phyloP scores from a whole-genome alignment of 1,140 invertebrate species.

The Coptotermes formosanus region DNA sequence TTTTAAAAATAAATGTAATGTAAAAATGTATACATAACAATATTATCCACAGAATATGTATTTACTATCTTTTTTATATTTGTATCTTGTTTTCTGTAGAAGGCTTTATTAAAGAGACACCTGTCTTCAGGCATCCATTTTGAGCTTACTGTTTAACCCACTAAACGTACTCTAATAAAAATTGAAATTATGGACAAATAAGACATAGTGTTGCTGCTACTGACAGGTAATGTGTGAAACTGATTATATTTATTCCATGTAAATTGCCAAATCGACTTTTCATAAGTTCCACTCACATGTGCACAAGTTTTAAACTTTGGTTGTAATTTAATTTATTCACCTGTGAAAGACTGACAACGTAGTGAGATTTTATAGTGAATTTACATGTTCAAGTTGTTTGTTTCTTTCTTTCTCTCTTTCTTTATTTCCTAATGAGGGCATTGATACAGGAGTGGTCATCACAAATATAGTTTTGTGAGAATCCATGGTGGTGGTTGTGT shows the following conservation, averaged over 20 bases:
- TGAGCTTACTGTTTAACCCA: neutral
- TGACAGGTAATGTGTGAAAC: neutral
- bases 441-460: neutral
- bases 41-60: neutral
- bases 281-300: neutral
- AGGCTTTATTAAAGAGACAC: neutral
- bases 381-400: neutral
- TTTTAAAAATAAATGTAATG: neutral
- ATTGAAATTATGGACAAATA: neutral
- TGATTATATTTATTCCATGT: neutral
- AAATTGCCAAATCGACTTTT: too few relatives aligned
- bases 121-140: neutral
- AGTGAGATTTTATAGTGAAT: slow-evolving; percentile 11
- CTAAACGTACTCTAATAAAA: neutral
- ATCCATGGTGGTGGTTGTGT: neutral
- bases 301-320: neutral
- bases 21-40: slow-evolving; percentile 9
- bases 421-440: neutral
- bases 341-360: slow-evolving; percentile 12
- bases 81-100: neutral
- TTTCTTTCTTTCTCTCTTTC: too few relatives aligned
- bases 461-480: neutral
- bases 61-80: neutral
- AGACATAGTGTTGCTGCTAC: neutral
- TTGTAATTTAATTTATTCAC: neutral